Evolutionary conservation across 2,113 vertebrate genomes (phyloP).

Genomic region (Corythornis vintsioides): DNA sequence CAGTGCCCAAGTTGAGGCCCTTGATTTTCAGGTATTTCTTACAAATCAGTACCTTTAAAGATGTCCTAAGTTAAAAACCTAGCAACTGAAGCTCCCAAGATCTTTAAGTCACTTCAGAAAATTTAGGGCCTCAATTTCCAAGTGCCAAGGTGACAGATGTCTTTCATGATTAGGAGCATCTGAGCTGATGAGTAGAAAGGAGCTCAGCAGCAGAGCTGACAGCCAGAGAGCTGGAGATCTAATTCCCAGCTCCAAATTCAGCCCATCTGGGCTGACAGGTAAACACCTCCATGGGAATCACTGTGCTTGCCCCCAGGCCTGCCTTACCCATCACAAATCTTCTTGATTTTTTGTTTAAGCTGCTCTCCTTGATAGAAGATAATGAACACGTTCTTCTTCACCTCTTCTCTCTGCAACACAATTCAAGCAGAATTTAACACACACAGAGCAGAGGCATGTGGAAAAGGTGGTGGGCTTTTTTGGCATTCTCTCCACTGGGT

Average conservation of each 20-base stretch:
- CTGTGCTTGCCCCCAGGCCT: background rate
- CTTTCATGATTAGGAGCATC: background rate
- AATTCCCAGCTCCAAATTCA: background rate
- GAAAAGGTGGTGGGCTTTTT: background rate
- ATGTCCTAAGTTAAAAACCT: background rate
- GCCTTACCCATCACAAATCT: constrained; percentile 83
- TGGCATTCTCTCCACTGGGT: background rate
- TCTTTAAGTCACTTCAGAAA: background rate
- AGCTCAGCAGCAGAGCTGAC: background rate
- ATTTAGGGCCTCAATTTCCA: background rate
- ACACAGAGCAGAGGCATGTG: background rate
- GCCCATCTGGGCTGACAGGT: background rate
- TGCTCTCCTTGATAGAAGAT: constrained; percentile 87
- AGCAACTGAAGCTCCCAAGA: background rate
- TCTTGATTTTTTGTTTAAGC: constrained; percentile 81
- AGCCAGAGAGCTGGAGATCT: background rate
- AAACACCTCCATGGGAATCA: background rate
- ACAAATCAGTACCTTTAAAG: background rate
- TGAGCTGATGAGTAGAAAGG: background rate
- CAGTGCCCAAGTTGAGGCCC: background rate
- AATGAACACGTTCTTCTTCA: constrained; percentile 85
- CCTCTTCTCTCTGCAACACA: constrained; percentile 78
- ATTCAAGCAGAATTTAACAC: constrained; percentile 4
- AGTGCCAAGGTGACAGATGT: background rate
- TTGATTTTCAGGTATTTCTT: background rate